Conservation (phyloP, 2,113 vertebrate species). For the Centropus unirufus region DNA sequence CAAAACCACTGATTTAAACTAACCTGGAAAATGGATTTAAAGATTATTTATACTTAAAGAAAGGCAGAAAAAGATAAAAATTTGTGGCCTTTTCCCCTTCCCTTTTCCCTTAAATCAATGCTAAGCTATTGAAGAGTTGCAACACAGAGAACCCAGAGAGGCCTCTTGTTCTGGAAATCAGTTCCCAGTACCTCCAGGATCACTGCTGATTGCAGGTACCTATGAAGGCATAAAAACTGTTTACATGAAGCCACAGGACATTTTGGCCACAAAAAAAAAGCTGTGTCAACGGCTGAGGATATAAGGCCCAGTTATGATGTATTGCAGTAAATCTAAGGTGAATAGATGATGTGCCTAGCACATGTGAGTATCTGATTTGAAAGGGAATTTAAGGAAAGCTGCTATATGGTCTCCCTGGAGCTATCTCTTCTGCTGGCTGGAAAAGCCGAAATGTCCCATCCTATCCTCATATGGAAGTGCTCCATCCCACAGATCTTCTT, state of each 20-base stretch:
- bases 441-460: too few relatives aligned
- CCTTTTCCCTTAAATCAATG: background rate
- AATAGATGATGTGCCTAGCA: background rate
- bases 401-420: too few relatives aligned
- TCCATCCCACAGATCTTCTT: too few relatives aligned
- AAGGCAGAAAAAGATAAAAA: rapidly evolving
- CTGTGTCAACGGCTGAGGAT: background rate
- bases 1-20: background rate
- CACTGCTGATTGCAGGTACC: background rate
- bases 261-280: background rate
- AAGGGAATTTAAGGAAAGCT: background rate
- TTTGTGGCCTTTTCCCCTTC: background rate
- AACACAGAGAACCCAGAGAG: background rate
- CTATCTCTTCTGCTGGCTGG: too few relatives aligned
- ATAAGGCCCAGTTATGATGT: background rate
- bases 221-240: background rate
- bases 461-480: too few relatives aligned
- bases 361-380: rapidly evolving
- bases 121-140: background rate
- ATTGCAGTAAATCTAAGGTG: background rate
- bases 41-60: background rate
- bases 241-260: background rate
- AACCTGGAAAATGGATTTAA: background rate
- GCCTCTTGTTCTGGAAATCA: background rate
- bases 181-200: background rate